A percentile compares a stretch with the other conserved stretches of the same genome.
Conservation (phyloP, 2,797 vertebrate species). For the Hemibagrus guttatus region DNA sequence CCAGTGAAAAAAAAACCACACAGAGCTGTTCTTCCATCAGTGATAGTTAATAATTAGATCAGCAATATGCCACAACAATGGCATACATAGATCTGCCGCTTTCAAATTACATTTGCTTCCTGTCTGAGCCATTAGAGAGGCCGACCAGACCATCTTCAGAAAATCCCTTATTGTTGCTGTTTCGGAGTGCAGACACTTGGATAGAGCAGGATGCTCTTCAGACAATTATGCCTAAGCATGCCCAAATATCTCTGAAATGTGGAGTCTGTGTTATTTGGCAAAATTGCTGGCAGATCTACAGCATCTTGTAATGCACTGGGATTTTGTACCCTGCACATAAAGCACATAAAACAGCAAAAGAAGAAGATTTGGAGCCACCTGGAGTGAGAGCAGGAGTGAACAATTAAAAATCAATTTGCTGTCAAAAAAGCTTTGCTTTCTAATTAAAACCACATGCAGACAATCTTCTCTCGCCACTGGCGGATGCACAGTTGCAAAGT, state of each 20-base stretch:
- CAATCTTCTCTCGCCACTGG: constrained; percentile 64
- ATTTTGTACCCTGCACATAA: constrained; percentile 47
- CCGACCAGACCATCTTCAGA: constrained; percentile 86
- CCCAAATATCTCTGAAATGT: constrained; percentile 60
- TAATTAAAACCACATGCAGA: constrained; percentile 70
- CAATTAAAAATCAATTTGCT: constrained; percentile 80
- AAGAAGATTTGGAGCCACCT: constrained; percentile 72
- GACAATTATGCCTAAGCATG: constrained; percentile 83
- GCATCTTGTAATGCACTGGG: constrained; percentile 52
- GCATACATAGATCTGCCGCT: constrained; percentile 91
- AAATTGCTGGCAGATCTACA: constrained; percentile 47
- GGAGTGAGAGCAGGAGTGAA: constrained; percentile 73
- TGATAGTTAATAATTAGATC: constrained; percentile 94
- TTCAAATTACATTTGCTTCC: constrained; percentile 96
- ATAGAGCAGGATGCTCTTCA: constrained; percentile 89
- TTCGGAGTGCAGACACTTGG: constrained; percentile 85
- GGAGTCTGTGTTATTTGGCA: constrained; percentile 73
- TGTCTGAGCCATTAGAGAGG: constrained; percentile 88
- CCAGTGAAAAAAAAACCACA: constrained; percentile 65
- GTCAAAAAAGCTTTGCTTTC: constrained; percentile 75
- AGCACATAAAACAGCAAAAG: constrained; percentile 64
- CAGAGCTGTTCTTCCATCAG: constrained; percentile 82
- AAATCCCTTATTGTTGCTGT: constrained; percentile 86
- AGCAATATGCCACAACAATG: constrained; percentile 90
- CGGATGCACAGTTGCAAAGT: constrained; percentile 56